phyloP scores from a whole-genome alignment of 2,113 vertebrate genomes.

The Plecturocebus donacophilus region DNA sequence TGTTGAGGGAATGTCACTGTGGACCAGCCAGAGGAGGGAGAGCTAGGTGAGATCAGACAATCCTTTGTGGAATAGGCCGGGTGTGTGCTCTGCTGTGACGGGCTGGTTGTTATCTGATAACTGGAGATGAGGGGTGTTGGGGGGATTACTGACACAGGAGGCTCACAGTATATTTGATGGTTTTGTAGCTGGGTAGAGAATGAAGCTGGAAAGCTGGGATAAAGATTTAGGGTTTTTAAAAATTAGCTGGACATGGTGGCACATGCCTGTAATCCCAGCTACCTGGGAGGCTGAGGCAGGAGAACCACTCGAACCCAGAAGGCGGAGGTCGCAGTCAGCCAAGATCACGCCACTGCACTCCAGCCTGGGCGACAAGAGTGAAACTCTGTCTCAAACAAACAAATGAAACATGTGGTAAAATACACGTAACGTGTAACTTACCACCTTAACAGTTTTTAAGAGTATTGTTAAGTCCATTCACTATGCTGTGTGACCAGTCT shows the following conservation, averaged over 20 bases:
- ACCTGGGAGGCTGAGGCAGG: too few relatives aligned
- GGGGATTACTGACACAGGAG: fast-evolving
- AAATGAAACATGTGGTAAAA: neutral
- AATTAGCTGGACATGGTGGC: neutral
- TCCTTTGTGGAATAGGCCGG: neutral
- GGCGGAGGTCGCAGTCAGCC: too few relatives aligned
- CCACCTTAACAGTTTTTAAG: neutral
- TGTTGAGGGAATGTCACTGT: neutral
- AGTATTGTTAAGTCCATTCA: neutral
- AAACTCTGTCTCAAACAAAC: too few relatives aligned
- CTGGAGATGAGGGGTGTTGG: fast-evolving
- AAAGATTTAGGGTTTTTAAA: neutral
- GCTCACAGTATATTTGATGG: neutral
- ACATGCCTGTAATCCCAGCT: too few relatives aligned
- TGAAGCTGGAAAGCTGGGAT: neutral
- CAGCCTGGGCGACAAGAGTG: too few relatives aligned
- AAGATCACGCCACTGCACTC: too few relatives aligned
- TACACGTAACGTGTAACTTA: neutral
- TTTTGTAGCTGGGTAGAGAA: too few relatives aligned
- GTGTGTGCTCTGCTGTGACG: fast-evolving
- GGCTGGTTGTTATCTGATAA: neutral
- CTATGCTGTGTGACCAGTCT: fast-evolving
- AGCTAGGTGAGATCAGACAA: fast-evolving
- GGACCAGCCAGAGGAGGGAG: neutral
- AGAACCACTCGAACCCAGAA: too few relatives aligned